Evolutionary conservation across 1,140 invertebrate genomes (phyloP), one percentile per base, ranked within the genome.

Genomic region (Phenacoccus solenopsis): DNA sequence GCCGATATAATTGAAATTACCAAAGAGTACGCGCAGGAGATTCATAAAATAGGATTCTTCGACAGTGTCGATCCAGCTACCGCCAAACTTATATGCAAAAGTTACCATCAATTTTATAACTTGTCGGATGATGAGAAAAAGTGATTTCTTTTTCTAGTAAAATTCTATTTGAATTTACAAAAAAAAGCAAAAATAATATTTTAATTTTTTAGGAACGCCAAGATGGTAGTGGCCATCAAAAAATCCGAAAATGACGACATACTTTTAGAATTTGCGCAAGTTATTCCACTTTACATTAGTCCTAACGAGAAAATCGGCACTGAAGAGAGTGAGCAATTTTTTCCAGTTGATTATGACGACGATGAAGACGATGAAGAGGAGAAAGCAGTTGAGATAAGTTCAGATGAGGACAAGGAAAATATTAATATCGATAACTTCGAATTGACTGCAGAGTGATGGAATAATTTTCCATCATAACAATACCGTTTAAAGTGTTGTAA

Each of bases 231-330:
- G 13, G 70, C 74, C n/a, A 70, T 76, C 0, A 49, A 73, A n/a
- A 76, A 72, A 32, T 70, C 71, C 21, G 59, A 71, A 49, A 57
- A 74, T 70, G 72, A 72, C 56, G 76, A 76, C 9, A 74, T 73
- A 16, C 68, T 77, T 35, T 67, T 77, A 21, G 72, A 71, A 16
- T 73, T 77, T 21, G 75, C 75, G 7, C 72, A 73, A 56, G 57
- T 74, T 0, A 70, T 68, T 1, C 75, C 76, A 1, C 22, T 76
- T n/a, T 77, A 77, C 56, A 74, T 76, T 3, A 75, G 74, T 67
- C 73, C 73, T 0, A 74, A 77, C 56, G 16, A 69, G 9, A 73
- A 74, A 16, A 67, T 68, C 9, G 76, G 76, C 13, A 73, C 72
- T 1, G 74, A 74, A 28, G 75, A 76, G 24, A 69, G 70, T 9